Percentiles rank a stretch among this genome's conserved stretches.
These are phyloP conservation scores for Gallirallus australis DNA, from an alignment of 2,797 vertebrate species.

Conservation along the genomic window DNA sequence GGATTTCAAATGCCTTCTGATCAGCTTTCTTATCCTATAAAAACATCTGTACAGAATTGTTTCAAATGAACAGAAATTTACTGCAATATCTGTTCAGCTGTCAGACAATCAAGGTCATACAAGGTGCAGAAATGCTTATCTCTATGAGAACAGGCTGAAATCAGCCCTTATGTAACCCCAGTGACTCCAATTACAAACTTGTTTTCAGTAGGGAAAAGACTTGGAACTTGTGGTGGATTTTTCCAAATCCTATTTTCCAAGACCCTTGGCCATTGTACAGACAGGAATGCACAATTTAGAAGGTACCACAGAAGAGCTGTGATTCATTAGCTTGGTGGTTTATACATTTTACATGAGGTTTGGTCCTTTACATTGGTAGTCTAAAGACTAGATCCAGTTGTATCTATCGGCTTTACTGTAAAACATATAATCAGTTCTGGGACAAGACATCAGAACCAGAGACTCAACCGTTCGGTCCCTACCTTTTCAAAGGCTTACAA, in stretches of 20 bases:
- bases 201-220: slow-evolving; percentile 45
- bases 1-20: slow-evolving; percentile 71
- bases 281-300: not conserved
- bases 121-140: slow-evolving; percentile 79
- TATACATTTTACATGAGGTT: not conserved
- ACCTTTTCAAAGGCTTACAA: not conserved
- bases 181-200: slow-evolving; percentile 27
- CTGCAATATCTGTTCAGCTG: slow-evolving; percentile 70
- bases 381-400: not conserved
- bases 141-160: slow-evolving; percentile 38
- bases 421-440: not conserved
- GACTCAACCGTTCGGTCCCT: not conserved
- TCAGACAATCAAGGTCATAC: slow-evolving; percentile 74
- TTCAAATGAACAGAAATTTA: slow-evolving; percentile 70
- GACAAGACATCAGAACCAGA: not conserved
- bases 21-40: slow-evolving; percentile 72
- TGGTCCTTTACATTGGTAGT: not conserved
- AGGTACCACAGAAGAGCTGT: not conserved
- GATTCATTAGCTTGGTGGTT: not conserved
- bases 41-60: slow-evolving; percentile 78
- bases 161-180: not conserved
- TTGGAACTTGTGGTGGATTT: slow-evolving; percentile 11
- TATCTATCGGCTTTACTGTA: not conserved
- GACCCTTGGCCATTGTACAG: not conserved
- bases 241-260: not conserved